Conservation (phyloP, 1,140 invertebrate genomes). For the Trichonephila inaurata region DNA sequence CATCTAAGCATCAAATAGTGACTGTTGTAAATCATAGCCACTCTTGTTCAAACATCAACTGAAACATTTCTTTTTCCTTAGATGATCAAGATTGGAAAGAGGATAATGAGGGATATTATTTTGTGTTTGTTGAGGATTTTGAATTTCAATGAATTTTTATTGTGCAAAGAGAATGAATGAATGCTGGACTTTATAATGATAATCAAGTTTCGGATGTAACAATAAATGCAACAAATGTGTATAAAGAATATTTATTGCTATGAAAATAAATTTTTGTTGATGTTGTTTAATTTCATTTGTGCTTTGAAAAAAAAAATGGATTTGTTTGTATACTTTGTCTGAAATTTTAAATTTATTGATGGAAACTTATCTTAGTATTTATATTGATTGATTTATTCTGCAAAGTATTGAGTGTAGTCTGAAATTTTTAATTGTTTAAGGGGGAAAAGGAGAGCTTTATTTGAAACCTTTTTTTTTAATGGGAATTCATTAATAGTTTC, state of each 20-base stretch:
- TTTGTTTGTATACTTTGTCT: too few relatives aligned
- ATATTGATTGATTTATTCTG: too few relatives aligned
- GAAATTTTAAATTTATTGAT: too few relatives aligned
- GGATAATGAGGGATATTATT: not conserved
- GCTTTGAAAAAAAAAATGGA: too few relatives aligned
- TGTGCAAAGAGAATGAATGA: not conserved
- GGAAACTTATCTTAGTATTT: too few relatives aligned
- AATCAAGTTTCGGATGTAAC: not conserved
- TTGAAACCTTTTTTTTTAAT: too few relatives aligned
- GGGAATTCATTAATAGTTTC: too few relatives aligned
- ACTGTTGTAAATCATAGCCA: too few relatives aligned
- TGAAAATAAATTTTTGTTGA: constrained; percentile 32
- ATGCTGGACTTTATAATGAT: constrained; percentile 17
- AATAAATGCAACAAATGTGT: constrained; percentile 22
- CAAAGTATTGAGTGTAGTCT: too few relatives aligned
- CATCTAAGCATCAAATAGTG: too few relatives aligned
- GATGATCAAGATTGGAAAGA: not conserved
- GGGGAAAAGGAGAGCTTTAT: too few relatives aligned
- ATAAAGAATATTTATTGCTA: constrained; percentile 19
- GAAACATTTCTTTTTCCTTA: constrained; percentile 17
- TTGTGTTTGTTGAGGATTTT: constrained; percentile 27
- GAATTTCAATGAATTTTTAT: not conserved
- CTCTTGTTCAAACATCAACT: not conserved
- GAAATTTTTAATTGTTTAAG: too few relatives aligned
- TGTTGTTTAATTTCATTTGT: not conserved